Conservation (phyloP, 2,113 vertebrate species). For the Crotalus tigris region DNA sequence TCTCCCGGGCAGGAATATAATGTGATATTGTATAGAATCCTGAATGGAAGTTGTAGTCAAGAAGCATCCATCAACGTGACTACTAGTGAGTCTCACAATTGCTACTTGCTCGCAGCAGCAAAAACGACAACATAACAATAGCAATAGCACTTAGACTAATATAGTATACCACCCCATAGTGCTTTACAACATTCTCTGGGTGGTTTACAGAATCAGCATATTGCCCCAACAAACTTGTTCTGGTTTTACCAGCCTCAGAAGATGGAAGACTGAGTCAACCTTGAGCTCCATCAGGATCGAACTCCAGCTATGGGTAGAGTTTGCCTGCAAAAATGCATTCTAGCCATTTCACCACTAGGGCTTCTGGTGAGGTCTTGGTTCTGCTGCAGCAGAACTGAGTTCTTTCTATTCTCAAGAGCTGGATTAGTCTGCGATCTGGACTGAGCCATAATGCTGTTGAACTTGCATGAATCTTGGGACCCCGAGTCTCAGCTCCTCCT, state of each 20-base stretch:
- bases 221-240: neutral
- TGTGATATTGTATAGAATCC: neutral
- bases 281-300: neutral
- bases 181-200: neutral
- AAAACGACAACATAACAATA: neutral
- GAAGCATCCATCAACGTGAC: neutral
- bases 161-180: neutral
- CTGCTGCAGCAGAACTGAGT: neutral
- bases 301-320: neutral
- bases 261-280: too few species aligned
- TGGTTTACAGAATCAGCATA: neutral
- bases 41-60: neutral
- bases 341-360: neutral
- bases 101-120: neutral
- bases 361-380: neutral
- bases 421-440: neutral
- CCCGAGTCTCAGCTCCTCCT: neutral
- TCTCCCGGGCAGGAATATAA: neutral
- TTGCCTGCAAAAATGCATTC: neutral
- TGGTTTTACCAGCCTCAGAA: neutral
- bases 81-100: slow-evolving; percentile 9
- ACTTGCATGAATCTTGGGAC: neutral
- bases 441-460: neutral
- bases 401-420: neutral
- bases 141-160: neutral